These are phyloP conservation scores for Cinara cedri DNA, from an alignment of 2,888 invertebrate species.

Conservation along the genomic window DNA sequence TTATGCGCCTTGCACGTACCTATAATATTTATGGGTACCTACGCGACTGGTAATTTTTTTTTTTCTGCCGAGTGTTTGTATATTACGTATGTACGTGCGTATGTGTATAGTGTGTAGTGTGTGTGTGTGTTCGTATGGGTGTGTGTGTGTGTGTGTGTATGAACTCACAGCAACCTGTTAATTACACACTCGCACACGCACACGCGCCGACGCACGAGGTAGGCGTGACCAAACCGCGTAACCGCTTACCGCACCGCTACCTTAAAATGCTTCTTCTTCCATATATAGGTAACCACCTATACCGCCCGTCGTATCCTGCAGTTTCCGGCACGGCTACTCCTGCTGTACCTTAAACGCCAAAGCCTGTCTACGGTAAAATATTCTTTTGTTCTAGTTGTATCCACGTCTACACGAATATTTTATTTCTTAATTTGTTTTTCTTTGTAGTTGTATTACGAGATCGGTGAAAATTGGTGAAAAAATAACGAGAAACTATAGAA, in stretches of 20 bases:
- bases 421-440: too few species aligned
- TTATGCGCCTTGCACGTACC: too few species aligned
- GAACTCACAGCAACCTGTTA: slow-evolving; percentile 31
- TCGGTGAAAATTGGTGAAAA: too few species aligned
- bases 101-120: background rate
- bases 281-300: too few species aligned
- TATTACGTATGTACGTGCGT: background rate
- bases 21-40: background rate
- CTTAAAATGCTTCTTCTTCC: slow-evolving; percentile 43
- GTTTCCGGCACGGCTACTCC: too few species aligned
- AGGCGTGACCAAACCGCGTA: slow-evolving; percentile 53
- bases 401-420: too few species aligned
- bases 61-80: background rate
- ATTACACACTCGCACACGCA: slow-evolving; percentile 9
- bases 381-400: too few species aligned
- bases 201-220: background rate
- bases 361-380: too few species aligned
- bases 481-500: too few species aligned
- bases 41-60: background rate
- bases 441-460: too few species aligned
- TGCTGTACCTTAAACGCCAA: too few species aligned
- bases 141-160: background rate
- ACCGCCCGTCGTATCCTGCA: too few species aligned
- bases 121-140: background rate
- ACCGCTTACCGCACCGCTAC: slow-evolving; percentile 53